phyloP scores from a whole-genome alignment of 2,797 vertebrate species.

The Sorex maritimensis region DNA sequence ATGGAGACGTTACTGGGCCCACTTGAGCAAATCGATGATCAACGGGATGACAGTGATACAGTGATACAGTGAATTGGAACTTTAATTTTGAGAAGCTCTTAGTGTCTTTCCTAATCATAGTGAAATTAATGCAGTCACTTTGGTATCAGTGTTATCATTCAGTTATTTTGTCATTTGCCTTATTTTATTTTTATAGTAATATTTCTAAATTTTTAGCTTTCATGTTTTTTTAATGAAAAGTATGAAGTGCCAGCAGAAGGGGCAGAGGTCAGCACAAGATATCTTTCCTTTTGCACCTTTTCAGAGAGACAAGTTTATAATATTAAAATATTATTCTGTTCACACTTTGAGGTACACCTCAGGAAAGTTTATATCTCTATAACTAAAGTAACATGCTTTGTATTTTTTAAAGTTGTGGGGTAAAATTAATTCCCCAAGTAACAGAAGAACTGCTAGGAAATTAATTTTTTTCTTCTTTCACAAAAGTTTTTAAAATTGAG shows the following conservation, averaged over 20 bases:
- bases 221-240: neutral
- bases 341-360: neutral
- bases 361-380: neutral
- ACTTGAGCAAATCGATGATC: too few species aligned
- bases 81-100: slow-evolving; percentile 25
- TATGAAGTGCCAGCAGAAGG: neutral
- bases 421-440: slow-evolving; percentile 3
- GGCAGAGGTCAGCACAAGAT: neutral
- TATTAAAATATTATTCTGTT: neutral
- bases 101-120: neutral
- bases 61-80: too few species aligned
- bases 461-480: neutral
- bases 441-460: neutral
- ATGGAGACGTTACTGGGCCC: too few species aligned
- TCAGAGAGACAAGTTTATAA: neutral
- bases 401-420: neutral
- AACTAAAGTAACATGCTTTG: slow-evolving; percentile 12
- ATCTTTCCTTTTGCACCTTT: neutral
- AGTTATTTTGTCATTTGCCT: slow-evolving; percentile 25
- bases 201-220: slow-evolving; percentile 1
- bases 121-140: slow-evolving; percentile 21
- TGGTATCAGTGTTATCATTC: neutral
- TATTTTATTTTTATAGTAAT: neutral
- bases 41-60: too few species aligned
- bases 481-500: neutral